Base-by-base conservation (phyloP, 2,797 vertebrate genomes). In the Aphelocoma californica region DNA sequence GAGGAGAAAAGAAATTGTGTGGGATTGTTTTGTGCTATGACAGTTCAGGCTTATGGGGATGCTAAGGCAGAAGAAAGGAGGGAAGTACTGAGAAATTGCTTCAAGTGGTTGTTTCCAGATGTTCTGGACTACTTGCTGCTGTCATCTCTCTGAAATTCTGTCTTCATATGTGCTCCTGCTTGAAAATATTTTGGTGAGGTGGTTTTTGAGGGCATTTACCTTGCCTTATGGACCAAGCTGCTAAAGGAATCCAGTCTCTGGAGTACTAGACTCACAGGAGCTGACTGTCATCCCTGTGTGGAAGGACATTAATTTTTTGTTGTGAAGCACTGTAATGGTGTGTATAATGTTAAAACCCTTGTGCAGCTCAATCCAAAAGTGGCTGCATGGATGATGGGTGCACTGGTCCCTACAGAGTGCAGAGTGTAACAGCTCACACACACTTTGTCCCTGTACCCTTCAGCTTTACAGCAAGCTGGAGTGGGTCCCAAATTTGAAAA, bases 381-480 rank as follows among this genome's bases (percentile, higher is more conserved):
- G 38, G 29, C 36, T 60, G 44, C 2, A 3, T 8, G 44, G 57
- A 23, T 45, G 48, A 26, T 28, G 32, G 64, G 34, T 2, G 2
- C 20, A 7, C 12, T 16, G n/a, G 12, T 81, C 65, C n/a, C 53
- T 85, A 28, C 42, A 86, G 58, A 50, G 75, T 9, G 40, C 29
- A 67, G 38, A 42, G 7, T 18, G 11, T 50, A 31, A 53, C 7
- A 51, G 56, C 44, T 85, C 14, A 4, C 34, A 71, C 21, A 64
- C 38, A 28, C 15, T 86, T 77, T 78, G 81, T 84, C 53, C 82
- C 34, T 1, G 2, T 74, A 65, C 31, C 88, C 88, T 90, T 86
- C 23, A 73, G 70, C 67, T 93, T 93, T 60, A 81, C 29, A 79
- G 17, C 36, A 90, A 88, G 72, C 40, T 92, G 93, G 66, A 95